Evolutionary conservation across 2,888 invertebrate genomes (phyloP), one percentile per base, ranked within the genome.

Genomic region (Coleophora deauratella): DNA sequence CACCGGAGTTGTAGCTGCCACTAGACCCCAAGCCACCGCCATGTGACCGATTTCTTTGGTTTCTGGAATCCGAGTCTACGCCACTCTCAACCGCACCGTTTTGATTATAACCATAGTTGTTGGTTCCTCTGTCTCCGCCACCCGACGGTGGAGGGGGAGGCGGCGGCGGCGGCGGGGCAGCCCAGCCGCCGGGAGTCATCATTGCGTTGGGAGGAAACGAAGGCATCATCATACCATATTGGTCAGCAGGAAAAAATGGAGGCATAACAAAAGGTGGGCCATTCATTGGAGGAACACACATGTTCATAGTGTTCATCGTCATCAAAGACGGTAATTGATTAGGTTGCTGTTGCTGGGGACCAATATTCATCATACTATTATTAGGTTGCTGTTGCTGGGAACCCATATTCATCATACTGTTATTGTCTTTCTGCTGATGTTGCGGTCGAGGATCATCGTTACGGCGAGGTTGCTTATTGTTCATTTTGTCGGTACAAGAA

Each of bases 11-110:
- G 40, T 39, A 51, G 10, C 52, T 56, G 47, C 47, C 49, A 50
- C 50, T 41, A 10, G 62, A 54, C 38, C 50, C 51, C 45, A 58
- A 53, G 11, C 31, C 31, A 9, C 31, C 31, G 21, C 63, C 60
- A 50, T 61, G 58, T 38, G 64, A 48, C 49, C 75, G 74, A 61
- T 62, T 56, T 52, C 69, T 76, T 52, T 72, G 76, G 59, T 72
- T 80, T 71, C 82, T 81, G 81, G 77, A 80, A 80, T 81, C 81
- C 72, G 80, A 79, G 72, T 79, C 79, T 64, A 67, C 68, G 67
- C 73, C 71, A 64, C 71, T 69, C 58, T 71, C 72, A 56, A 72
- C 78, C 63, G 68, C 72, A 66, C 77, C 74, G 62, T 69, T 72
- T 45, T 62, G 62, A 60, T 72, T 75, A 54, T 71, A 69, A 67